Conservation (phyloP, 2,797 vertebrate species). For the Bufotes viridis region DNA sequence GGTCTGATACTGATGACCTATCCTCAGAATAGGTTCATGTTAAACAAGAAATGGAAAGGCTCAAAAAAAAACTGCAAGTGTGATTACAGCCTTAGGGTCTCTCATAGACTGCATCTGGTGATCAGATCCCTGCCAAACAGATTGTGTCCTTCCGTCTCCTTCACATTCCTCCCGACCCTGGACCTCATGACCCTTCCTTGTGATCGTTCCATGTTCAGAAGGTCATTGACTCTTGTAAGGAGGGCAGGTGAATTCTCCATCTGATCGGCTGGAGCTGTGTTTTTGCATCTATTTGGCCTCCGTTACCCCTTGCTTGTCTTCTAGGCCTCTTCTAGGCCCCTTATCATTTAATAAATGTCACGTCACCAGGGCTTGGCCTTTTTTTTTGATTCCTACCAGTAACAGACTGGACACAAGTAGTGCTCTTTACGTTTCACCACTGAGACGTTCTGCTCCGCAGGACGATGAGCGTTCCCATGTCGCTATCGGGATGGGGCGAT, state of each 20-base stretch:
- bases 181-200: neutral
- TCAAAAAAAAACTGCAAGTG: too few species aligned
- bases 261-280: too few species aligned
- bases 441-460: neutral
- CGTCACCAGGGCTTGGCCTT: neutral
- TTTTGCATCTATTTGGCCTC: neutral
- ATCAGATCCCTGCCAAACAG: too few species aligned
- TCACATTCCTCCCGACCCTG: neutral
- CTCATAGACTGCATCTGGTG: too few species aligned
- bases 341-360: neutral
- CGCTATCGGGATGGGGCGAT: neutral
- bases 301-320: too few species aligned
- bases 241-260: neutral
- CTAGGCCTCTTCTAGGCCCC: too few species aligned
- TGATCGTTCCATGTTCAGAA: neutral
- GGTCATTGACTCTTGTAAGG: neutral
- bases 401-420: neutral
- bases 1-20: too few species aligned
- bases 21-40: too few species aligned
- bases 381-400: neutral
- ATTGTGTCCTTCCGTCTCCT: neutral
- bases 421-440: neutral
- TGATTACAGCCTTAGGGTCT: too few species aligned
- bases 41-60: too few species aligned
- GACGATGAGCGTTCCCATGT: neutral